A percentile compares a stretch with the other conserved stretches of the same genome.
Conservation (phyloP, 2,113 vertebrate genomes). For the Pelusios castaneus region DNA sequence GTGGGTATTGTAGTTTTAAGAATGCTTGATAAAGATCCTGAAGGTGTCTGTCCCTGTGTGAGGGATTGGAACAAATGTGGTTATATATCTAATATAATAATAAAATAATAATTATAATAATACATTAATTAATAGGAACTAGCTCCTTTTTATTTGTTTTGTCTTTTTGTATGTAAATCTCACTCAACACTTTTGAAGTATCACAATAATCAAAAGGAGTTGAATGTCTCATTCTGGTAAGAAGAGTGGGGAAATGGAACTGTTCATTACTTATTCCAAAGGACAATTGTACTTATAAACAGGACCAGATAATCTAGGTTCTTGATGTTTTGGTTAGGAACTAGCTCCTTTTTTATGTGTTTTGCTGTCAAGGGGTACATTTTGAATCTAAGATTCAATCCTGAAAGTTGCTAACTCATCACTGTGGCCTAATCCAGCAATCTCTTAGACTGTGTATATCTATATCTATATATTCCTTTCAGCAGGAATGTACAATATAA, state of each 20-base stretch:
- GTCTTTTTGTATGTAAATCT: neutral
- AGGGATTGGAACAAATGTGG: too few relatives aligned
- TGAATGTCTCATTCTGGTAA: neutral
- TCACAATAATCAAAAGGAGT: neutral
- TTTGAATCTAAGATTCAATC: neutral
- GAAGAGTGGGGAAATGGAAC: neutral
- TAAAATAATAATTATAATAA: too few relatives aligned
- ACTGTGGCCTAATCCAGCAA: neutral
- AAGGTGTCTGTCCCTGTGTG: too few relatives aligned
- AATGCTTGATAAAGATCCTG: too few relatives aligned
- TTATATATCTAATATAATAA: too few relatives aligned
- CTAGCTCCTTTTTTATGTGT: neutral
- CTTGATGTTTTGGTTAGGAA: neutral
- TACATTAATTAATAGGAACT: too few relatives aligned
- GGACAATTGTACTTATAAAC: constrained; percentile 19
- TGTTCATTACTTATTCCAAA: neutral
- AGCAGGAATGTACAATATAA: neutral
- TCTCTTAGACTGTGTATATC: neutral
- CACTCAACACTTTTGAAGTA: neutral
- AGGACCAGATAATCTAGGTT: neutral
- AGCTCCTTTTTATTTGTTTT: neutral
- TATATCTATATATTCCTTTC: too few relatives aligned
- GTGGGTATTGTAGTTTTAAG: too few relatives aligned
- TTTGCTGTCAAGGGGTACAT: neutral
- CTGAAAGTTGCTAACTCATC: neutral